Evolutionary conservation across 2,113 vertebrate species (phyloP).

Genomic region (Propithecus coquereli): DNA sequence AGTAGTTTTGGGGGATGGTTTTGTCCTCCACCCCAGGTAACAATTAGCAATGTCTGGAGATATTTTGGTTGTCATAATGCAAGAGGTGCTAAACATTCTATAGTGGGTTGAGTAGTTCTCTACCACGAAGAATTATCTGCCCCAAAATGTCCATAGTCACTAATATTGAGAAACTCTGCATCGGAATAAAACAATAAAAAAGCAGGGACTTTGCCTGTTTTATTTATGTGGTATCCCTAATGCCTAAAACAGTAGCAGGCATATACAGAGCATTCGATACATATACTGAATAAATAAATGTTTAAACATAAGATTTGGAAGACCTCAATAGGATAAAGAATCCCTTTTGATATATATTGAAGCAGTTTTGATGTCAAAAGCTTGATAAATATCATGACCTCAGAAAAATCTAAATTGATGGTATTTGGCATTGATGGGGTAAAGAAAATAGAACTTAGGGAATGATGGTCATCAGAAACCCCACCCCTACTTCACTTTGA

Average conservation of each 20-base stretch:
- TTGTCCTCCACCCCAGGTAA: neutral
- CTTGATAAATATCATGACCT: neutral
- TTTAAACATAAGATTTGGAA: neutral
- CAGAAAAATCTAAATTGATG: neutral
- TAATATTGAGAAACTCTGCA: neutral
- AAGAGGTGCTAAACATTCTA: neutral
- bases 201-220: neutral
- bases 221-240: neutral
- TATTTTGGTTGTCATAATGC: neutral
- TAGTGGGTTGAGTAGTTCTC: neutral
- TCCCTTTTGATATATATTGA: neutral
- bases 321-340: neutral
- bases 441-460: neutral
- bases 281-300: neutral
- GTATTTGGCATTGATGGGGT: neutral
- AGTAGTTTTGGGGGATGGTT: neutral
- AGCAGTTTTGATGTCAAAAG: neutral
- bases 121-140: neutral
- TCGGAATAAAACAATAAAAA: neutral
- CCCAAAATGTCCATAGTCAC: neutral
- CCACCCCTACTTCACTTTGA: neutral
- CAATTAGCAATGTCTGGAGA: neutral
- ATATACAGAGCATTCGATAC: neutral
- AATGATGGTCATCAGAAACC: neutral
- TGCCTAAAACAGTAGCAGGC: neutral